phyloP scores from a whole-genome alignment of 1,140 invertebrate species.

The Cyclina sinensis region DNA sequence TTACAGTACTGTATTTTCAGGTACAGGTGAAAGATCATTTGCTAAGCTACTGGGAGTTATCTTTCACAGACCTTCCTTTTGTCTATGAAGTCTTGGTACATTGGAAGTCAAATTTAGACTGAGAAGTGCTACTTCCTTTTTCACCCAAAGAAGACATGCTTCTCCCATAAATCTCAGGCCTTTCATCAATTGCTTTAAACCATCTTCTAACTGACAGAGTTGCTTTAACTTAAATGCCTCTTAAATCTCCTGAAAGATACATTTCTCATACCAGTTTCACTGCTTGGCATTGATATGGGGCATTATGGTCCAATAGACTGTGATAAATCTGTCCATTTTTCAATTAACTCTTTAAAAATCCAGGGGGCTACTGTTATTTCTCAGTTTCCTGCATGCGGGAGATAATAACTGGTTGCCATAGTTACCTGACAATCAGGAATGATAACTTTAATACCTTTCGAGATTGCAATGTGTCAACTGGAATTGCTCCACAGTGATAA shows the following conservation, averaged over 20 bases:
- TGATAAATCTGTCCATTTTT: conserved; percentile 38
- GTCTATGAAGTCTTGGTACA: too few relatives aligned
- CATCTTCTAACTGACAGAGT: not conserved
- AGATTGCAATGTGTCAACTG: conserved; percentile 20
- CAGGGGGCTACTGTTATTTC: conserved; percentile 15
- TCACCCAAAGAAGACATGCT: too few relatives aligned
- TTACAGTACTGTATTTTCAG: too few relatives aligned
- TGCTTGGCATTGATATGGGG: conserved; percentile 6
- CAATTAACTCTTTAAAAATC: conserved; percentile 44
- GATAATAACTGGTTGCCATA: conserved; percentile 37
- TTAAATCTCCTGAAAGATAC: not conserved
- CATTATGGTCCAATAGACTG: conserved; percentile 31
- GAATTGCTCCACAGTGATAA: not conserved
- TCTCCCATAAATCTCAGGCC: too few relatives aligned
- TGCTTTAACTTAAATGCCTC: not conserved
- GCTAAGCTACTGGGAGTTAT: too few relatives aligned
- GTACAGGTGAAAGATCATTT: too few relatives aligned
- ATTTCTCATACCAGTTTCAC: not conserved
- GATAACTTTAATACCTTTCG: conserved; percentile 27
- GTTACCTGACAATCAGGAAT: conserved; percentile 17
- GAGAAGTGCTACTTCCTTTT: too few relatives aligned
- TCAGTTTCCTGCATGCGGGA: conserved; percentile 15
- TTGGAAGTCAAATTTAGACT: too few relatives aligned
- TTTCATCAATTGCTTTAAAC: too few relatives aligned
- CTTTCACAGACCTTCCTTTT: too few relatives aligned